Conservation (phyloP, 2,797 vertebrate genomes). For the Spatula versicolor region DNA sequence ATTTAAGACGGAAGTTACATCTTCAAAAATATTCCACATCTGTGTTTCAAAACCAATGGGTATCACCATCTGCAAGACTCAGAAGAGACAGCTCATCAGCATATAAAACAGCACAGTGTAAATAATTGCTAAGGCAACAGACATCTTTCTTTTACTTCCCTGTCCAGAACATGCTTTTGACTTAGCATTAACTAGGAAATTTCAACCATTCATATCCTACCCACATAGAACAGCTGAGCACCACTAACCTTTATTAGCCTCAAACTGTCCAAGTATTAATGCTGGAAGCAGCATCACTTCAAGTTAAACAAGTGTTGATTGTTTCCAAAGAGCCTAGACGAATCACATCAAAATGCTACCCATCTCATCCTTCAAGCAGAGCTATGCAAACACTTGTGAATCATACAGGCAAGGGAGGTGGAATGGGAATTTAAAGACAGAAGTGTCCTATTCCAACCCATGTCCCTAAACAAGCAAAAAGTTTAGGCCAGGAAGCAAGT, state of each 20-base stretch:
- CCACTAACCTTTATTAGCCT: not conserved
- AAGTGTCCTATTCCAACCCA: not conserved
- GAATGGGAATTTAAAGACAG: rapidly evolving
- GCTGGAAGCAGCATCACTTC: not conserved
- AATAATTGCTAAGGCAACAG: not conserved
- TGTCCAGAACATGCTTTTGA: not conserved
- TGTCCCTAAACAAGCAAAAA: not conserved
- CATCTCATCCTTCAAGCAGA: not conserved
- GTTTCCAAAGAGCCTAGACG: not conserved
- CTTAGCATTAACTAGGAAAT: not conserved
- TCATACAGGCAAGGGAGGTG: not conserved
- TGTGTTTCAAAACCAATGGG: not conserved
- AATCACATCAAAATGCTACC: too few species aligned
- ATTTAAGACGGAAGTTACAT: not conserved
- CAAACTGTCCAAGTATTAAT: not conserved
- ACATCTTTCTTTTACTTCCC: not conserved
- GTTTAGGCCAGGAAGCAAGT: not conserved
- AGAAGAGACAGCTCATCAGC: not conserved
- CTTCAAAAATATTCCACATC: not conserved
- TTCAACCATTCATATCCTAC: not conserved
- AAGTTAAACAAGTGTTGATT: not conserved
- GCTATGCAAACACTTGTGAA: not conserved
- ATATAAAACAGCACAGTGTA: not conserved
- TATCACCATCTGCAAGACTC: not conserved
- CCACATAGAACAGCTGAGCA: not conserved